Conservation (phyloP, 2,113 vertebrate species). For the Vidua macroura region DNA sequence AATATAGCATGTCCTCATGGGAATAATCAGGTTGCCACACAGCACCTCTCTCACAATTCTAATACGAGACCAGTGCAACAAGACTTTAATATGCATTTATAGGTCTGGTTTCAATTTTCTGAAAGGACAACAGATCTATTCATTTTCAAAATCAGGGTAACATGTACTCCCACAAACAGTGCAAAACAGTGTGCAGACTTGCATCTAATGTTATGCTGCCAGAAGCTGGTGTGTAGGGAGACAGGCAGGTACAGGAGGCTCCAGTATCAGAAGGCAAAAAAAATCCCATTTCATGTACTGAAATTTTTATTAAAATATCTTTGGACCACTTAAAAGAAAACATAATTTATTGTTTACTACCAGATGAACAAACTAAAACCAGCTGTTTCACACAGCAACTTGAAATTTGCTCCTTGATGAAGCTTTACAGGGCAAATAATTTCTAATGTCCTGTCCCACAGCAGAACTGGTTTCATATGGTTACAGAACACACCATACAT, state of each 20-base stretch:
- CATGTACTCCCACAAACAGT: neutral
- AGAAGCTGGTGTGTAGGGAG: neutral
- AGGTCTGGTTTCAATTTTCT: neutral
- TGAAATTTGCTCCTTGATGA: slow-evolving; percentile 55
- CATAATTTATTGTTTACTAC: slow-evolving; percentile 29
- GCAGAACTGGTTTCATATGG: neutral
- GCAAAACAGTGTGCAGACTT: neutral
- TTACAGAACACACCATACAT: neutral
- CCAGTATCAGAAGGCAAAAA: neutral
- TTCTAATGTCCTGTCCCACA: neutral
- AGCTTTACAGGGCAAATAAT: slow-evolving; percentile 45
- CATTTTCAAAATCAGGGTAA: neutral
- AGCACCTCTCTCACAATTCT: neutral
- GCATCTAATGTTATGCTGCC: neutral
- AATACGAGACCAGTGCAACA: neutral
- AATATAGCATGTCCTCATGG: neutral
- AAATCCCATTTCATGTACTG: neutral
- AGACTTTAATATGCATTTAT: neutral
- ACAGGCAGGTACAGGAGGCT: neutral
- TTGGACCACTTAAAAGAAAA: neutral
- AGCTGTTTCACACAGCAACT: slow-evolving; percentile 61
- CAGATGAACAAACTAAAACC: slow-evolving; percentile 23
- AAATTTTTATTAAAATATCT: neutral
- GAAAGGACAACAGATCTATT: neutral
- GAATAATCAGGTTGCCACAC: neutral